Conservation (phyloP, 53 echinoderm and acorn worm species). For the Luidia sarsii region DNA sequence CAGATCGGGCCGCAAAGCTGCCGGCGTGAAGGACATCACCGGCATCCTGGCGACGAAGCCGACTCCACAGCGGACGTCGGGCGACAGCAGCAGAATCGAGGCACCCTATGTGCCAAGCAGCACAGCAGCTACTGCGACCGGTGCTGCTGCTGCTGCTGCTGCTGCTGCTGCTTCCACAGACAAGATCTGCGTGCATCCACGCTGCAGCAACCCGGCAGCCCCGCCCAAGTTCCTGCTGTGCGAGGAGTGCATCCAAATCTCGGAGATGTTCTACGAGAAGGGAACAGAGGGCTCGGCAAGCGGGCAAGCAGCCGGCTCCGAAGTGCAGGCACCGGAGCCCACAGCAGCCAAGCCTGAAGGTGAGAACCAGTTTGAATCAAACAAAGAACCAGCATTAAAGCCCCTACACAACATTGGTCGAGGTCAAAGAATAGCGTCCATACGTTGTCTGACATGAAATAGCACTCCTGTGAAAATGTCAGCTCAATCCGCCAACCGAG, state of each 20-base stretch:
- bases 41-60: too few species aligned
- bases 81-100: not conserved
- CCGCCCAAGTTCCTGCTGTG: conserved; percentile 66
- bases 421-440: too few species aligned
- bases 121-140: too few species aligned
- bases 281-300: not conserved
- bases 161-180: not conserved
- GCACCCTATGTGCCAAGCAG: not conserved
- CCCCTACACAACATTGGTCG: too few species aligned
- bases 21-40: too few species aligned
- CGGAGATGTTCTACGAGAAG: conserved; percentile 13
- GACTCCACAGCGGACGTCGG: not conserved
- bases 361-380: too few species aligned
- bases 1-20: too few species aligned
- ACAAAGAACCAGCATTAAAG: too few species aligned
- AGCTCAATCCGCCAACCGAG: too few species aligned
- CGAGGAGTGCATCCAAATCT: conserved; percentile 49
- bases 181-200: conserved; percentile 53
- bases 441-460: too few species aligned
- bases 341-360: not conserved
- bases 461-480: too few species aligned
- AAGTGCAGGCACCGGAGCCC: not conserved
- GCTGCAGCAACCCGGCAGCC: conserved; percentile 60
- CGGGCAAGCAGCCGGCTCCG: not conserved
- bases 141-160: not conserved